These are phyloP conservation scores for Mantis religiosa DNA, from an alignment of 2,888 invertebrate species.

Conservation along the genomic window DNA sequence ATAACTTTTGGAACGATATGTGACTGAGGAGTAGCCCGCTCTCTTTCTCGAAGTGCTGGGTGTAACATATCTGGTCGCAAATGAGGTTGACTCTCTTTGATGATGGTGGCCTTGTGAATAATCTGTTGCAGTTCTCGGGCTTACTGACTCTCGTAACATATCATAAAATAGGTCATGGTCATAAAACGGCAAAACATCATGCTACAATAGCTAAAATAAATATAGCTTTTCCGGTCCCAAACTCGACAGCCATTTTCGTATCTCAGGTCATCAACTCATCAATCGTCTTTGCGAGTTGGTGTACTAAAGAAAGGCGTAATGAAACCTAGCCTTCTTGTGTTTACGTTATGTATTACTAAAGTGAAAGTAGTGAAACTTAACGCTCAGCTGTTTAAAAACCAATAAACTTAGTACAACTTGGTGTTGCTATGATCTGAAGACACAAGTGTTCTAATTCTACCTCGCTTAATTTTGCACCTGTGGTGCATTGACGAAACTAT, in stretches of 20 bases:
- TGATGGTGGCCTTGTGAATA: slow-evolving; percentile 41
- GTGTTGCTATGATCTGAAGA: too few species aligned
- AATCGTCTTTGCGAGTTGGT: too few species aligned
- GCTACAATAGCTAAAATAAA: slow-evolving; percentile 85
- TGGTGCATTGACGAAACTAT: too few species aligned
- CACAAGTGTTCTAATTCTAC: too few species aligned
- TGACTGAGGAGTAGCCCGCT: slow-evolving; percentile 74
- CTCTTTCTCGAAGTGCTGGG: slow-evolving; percentile 80
- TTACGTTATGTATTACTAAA: too few species aligned
- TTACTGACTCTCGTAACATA: slow-evolving; percentile 63
- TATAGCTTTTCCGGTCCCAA: slow-evolving; percentile 82
- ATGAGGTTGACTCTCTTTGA: slow-evolving; percentile 79
- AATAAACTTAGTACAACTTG: too few species aligned
- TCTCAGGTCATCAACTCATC: slow-evolving; percentile 3
- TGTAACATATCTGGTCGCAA: slow-evolving; percentile 68
- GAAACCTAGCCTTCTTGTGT: too few species aligned
- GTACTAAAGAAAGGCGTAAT: too few species aligned
- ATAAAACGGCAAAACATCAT: slow-evolving; percentile 91
- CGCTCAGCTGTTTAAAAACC: too few species aligned
- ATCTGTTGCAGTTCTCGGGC: slow-evolving; percentile 36
- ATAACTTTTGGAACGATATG: slow-evolving; percentile 49
- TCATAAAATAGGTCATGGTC: slow-evolving; percentile 95
- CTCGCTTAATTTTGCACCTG: too few species aligned
- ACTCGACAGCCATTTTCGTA: slow-evolving; percentile 48
- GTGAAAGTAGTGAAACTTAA: too few species aligned